These are phyloP conservation scores for Hucho hucho DNA, from an alignment of 2,113 vertebrate species.

Conservation along the genomic window DNA sequence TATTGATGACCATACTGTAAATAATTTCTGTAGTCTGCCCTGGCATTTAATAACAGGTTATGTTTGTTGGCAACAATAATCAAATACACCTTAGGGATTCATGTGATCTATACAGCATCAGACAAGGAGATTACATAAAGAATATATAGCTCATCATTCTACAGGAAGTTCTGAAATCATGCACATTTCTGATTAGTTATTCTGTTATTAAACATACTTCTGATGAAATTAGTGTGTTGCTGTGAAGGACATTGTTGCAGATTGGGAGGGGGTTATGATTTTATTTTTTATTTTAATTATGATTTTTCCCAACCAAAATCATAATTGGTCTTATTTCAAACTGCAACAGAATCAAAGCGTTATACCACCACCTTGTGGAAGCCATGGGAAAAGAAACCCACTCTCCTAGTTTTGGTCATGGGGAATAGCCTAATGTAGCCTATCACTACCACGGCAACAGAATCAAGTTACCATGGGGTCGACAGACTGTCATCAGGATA, in stretches of 20 bases:
- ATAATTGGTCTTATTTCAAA: background rate
- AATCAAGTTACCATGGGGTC: conserved; percentile 2
- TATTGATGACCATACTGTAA: no score
- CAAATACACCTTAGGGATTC: no score
- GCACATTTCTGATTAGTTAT: no score
- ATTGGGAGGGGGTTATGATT: background rate
- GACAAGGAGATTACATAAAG: no score
- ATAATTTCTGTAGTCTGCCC: background rate
- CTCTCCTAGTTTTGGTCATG: background rate
- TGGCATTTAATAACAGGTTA: background rate
- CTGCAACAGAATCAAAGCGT: conserved; percentile 40
- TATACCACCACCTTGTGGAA: conserved; percentile 67
- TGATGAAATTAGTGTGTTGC: background rate
- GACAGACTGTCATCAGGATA: background rate
- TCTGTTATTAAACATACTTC: no score
- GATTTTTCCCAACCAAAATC: background rate
- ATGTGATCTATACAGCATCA: no score
- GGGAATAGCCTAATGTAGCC: background rate
- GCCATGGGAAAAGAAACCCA: background rate
- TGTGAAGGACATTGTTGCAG: background rate
- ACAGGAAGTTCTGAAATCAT: no score
- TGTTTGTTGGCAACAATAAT: no score
- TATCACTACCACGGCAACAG: background rate
- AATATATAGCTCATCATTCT: no score
- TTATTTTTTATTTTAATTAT: no score